Conservation (phyloP, 2,888 invertebrate species). For the Chalcis sispes region DNA sequence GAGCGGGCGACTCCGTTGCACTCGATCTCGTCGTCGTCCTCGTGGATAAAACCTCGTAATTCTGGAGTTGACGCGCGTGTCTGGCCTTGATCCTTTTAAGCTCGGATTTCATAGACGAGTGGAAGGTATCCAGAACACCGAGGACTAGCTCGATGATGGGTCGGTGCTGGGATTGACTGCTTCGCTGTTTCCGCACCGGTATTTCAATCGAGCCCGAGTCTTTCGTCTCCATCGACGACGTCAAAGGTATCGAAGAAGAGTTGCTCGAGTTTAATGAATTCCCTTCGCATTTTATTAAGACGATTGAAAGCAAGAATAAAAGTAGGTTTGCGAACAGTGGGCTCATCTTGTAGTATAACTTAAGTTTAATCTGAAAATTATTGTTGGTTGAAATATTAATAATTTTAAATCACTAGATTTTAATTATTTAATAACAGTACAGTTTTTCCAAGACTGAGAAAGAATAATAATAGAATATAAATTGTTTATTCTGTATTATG, state of each 20-base stretch:
- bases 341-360: too few species aligned
- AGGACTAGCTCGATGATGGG: slow-evolving; percentile 66
- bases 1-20: not conserved
- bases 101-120: slow-evolving; percentile 61
- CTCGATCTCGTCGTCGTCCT: not conserved
- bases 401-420: too few species aligned
- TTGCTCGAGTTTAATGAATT: not conserved
- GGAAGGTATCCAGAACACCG: slow-evolving; percentile 65
- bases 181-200: slow-evolving; percentile 48
- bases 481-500: too few species aligned
- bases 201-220: slow-evolving; percentile 62
- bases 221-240: slow-evolving; percentile 8
- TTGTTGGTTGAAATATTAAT: too few species aligned
- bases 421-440: too few species aligned
- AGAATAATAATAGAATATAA: too few species aligned
- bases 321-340: not conserved
- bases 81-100: slow-evolving; percentile 50
- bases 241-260: not conserved
- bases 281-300: not conserved
- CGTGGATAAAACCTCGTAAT: not conserved
- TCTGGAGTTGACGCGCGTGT: slow-evolving; percentile 6
- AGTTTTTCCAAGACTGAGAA: too few species aligned
- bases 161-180: slow-evolving; percentile 53
- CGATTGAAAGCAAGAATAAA: slow-evolving; percentile 1
- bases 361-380: too few species aligned